These are phyloP conservation scores for Clarias fuscus DNA, from an alignment of 2,797 vertebrate genomes.

Conservation along the genomic window DNA sequence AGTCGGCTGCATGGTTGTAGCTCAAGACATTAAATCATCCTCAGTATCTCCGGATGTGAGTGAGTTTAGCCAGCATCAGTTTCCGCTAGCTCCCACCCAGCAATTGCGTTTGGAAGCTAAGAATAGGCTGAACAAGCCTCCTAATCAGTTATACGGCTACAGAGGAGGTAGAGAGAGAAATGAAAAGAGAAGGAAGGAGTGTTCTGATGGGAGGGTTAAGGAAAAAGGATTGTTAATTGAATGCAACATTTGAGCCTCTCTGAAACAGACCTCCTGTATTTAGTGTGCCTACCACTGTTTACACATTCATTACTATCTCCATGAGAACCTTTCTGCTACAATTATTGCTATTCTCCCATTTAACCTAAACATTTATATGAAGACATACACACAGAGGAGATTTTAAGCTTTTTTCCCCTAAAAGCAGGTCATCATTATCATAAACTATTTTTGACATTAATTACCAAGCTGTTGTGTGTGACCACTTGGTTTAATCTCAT, in stretches of 20 bases:
- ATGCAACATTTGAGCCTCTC: slow-evolving; percentile 73
- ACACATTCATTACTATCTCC: slow-evolving; percentile 22
- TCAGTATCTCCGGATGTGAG: slow-evolving; percentile 47
- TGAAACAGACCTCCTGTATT: slow-evolving; percentile 64
- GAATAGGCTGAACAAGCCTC: slow-evolving; percentile 65
- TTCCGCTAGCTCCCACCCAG: slow-evolving; percentile 49
- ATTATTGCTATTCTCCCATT: not conserved
- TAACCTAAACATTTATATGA: not conserved
- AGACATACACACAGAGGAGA: slow-evolving; percentile 9
- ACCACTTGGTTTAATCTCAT: not conserved
- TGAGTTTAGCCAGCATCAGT: slow-evolving; percentile 58
- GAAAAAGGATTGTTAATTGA: slow-evolving; percentile 75
- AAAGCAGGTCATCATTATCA: not conserved
- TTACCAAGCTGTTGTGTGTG: not conserved
- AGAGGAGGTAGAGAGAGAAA: slow-evolving; percentile 13
- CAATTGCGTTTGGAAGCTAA: slow-evolving; percentile 62
- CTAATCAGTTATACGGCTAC: slow-evolving; percentile 70
- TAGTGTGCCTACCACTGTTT: slow-evolving; percentile 82
- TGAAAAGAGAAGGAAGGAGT: not conserved
- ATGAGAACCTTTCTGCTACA: not conserved
- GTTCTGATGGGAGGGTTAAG: slow-evolving; percentile 26
- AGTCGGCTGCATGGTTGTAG: not conserved
- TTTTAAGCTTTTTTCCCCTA: not conserved
- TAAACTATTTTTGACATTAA: not conserved
- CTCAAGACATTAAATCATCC: slow-evolving; percentile 42